Base-by-base conservation (phyloP, 2,888 invertebrate genomes). In the Sarcophaga subvicina region DNA sequence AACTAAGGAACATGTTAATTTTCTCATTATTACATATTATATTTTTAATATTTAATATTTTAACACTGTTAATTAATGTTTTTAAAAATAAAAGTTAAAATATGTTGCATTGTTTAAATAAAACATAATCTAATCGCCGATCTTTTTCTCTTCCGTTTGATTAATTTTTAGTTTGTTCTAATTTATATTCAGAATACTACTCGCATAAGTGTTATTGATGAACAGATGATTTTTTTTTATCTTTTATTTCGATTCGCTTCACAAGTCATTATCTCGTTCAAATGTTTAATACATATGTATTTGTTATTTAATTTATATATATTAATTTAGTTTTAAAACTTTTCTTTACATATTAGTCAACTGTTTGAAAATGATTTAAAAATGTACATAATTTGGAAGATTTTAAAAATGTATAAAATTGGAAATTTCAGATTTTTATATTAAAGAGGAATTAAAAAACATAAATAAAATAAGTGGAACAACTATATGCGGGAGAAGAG, bases 341-440 rank as follows among this genome's bases (percentile, higher is more conserved):
- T 73, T 22, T 45, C 17, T 72, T 62, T 71, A 22, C 49, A 67
- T 66, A 67, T 66, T 72, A 78, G 66, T 72, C 49, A 83, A 83
- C 67, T 72, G 72, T 83, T 72, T 77, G 66, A 20, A 62, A 78
- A 45, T 78, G 54, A 66, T 73, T 83, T 78, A 14, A 67, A 66
- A 62, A 63, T 25, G n/a, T 70, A 62, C 14, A 1, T 27, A 27
- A 27, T 49, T 49, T 49, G 49, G 14, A 49, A 49, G 49, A 73
- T 60, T 60, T 37, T 10, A 37, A 45, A 63, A 62, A 80, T 73
- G 47, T 67, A 73, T 64, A 22, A 60, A 54, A 14, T 27, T 37
- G 20, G 14, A 22, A 49, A 37, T 64, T 27, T 37, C 22, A 77
- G 59, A 54, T 59, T 59, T 73, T 27, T 22, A 63, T 49, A 63